phyloP scores from a whole-genome alignment of 2,113 vertebrate species.

The Dasypus novemcinctus region DNA sequence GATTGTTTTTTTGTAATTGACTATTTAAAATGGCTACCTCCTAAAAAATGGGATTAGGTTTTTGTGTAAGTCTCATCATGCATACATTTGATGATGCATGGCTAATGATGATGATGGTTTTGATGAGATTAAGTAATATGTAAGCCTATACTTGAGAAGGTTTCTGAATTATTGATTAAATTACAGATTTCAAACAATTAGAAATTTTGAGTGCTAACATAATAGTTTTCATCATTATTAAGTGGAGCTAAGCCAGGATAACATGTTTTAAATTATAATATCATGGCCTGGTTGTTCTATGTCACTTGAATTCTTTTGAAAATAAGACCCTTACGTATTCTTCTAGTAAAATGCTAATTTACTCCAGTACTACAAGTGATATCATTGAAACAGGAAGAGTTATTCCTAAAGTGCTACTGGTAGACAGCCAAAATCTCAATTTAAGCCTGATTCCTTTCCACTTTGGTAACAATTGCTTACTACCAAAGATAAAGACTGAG shows the following conservation, averaged over 20 bases:
- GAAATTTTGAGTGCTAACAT: neutral
- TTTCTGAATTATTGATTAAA: conserved; percentile 41
- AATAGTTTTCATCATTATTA: neutral
- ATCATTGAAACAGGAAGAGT: conserved; percentile 7
- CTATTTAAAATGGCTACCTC: conserved; percentile 43
- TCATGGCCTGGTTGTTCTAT: neutral
- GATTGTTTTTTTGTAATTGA: conserved; percentile 37
- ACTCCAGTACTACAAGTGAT: neutral
- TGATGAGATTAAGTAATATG: neutral
- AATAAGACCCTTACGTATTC: conserved; percentile 6
- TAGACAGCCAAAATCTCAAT: conserved; percentile 5
- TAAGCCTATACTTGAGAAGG: neutral
- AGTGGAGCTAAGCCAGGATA: neutral
- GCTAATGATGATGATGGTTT: neutral
- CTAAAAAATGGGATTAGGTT: conserved; percentile 11
- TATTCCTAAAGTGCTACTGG: conserved; percentile 37
- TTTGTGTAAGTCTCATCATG: neutral
- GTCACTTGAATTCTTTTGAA: neutral
- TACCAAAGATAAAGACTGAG: conserved; percentile 50
- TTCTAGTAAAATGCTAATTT: conserved; percentile 40
- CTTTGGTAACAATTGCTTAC: conserved; percentile 44
- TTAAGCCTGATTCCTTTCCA: conserved; percentile 22
- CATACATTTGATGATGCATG: neutral
- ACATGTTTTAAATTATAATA: neutral
- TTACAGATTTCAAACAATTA: conserved; percentile 6